Conservation (phyloP, 2,113 vertebrate genomes). For the Gymnocephalus cernua region DNA sequence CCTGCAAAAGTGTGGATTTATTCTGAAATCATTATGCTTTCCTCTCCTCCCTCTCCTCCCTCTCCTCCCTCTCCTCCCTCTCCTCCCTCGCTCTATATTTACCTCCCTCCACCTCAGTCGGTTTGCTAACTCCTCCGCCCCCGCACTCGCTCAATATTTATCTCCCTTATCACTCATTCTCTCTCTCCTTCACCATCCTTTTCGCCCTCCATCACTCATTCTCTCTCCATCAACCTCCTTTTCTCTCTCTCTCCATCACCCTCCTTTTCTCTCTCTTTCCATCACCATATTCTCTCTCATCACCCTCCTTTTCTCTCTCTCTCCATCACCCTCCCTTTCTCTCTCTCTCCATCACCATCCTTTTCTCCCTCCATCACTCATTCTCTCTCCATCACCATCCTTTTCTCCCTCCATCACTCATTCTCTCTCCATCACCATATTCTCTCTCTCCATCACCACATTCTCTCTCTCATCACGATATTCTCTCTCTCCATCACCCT, state of each 20-base stretch:
- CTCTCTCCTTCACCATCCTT: conserved; percentile 24
- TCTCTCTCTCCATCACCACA: conserved; percentile 25
- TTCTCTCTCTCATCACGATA: not conserved
- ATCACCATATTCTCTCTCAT: not conserved
- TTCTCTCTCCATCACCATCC: conserved; percentile 29
- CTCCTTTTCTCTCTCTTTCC: conserved; percentile 21
- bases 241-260: conserved; percentile 25
- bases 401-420: not conserved
- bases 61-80: conserved; percentile 34
- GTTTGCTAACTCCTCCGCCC: conserved; percentile 61
- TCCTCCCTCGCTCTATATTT: conserved; percentile 36
- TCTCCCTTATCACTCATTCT: conserved; percentile 51
- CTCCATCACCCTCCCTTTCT: conserved; percentile 53
- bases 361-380: not conserved
- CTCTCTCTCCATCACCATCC: conserved; percentile 27
- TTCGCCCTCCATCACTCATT: not conserved
- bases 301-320: not conserved
- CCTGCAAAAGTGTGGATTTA: not conserved
- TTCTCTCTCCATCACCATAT: too few species aligned
- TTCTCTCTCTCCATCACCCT: not conserved
- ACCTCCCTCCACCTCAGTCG: conserved; percentile 47
- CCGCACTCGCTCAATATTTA: conserved; percentile 62
- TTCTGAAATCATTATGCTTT: conserved; percentile 29
- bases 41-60: conserved; percentile 23
- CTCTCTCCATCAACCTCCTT: conserved; percentile 23